phyloP scores from a whole-genome alignment of 64 coral and sea anemone genomes.

The Pocillopora verrucosa region DNA sequence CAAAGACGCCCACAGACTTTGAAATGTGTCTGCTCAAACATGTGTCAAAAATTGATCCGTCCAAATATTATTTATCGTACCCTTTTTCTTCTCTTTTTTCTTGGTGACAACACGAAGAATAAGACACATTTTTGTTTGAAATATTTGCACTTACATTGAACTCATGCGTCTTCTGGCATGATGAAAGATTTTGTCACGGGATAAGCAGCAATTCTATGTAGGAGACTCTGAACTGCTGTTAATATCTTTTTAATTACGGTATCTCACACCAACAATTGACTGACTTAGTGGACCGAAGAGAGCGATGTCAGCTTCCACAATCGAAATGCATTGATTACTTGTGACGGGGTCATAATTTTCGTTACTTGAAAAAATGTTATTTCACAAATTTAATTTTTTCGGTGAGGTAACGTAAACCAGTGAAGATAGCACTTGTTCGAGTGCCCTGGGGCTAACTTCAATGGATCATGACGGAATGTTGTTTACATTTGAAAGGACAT shows the following conservation, averaged over 20 bases:
- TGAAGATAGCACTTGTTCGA: not conserved
- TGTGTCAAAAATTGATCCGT: too few relatives aligned
- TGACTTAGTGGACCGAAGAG: not conserved
- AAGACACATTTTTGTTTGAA: too few relatives aligned
- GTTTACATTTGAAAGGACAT: constrained; percentile 19
- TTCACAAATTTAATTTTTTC: not conserved
- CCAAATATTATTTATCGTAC: too few relatives aligned
- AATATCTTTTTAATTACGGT: not conserved
- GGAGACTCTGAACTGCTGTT: not conserved
- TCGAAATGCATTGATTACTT: not conserved
- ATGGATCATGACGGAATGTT: constrained; percentile 3
- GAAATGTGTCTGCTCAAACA: too few relatives aligned
- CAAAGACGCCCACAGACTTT: too few relatives aligned
- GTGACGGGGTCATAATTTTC: too few relatives aligned
- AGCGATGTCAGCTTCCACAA: not conserved
- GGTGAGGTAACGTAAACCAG: not conserved
- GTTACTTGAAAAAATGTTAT: not conserved
- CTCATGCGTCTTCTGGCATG: too few relatives aligned
- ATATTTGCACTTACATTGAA: too few relatives aligned
- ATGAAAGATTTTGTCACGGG: too few relatives aligned
- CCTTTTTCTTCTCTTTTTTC: too few relatives aligned
- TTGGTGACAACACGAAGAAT: too few relatives aligned
- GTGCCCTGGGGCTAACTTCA: not conserved
- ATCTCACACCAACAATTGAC: not conserved
- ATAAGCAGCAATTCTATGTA: not conserved